A percentile compares a stretch with the other conserved stretches of the same genome.
Evolutionary conservation across 2,113 vertebrate genomes (phyloP).

Genomic region (Salminus brasiliensis): DNA sequence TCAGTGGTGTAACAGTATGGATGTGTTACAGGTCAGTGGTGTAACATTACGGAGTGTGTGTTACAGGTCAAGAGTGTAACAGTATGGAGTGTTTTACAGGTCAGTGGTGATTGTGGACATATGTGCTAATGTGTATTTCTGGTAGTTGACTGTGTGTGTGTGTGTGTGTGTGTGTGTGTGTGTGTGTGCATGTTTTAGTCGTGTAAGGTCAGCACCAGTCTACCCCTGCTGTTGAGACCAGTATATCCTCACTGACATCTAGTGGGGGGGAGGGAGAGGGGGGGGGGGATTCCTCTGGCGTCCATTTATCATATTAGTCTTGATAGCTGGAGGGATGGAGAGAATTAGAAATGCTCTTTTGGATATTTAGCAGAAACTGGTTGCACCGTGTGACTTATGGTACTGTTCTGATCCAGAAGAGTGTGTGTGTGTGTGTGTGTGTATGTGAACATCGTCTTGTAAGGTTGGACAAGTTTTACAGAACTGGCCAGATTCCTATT

Average conservation of each 20-base stretch:
- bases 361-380: constrained; percentile 28
- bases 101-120: not conserved
- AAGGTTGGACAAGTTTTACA: not conserved
- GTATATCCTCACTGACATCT: not conserved
- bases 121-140: not conserved
- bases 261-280: not conserved
- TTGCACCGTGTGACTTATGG: constrained; percentile 17
- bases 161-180: not conserved
- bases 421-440: constrained; percentile 29
- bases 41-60: too few species aligned
- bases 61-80: too few species aligned
- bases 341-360: constrained; percentile 37
- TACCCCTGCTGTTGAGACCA: not conserved
- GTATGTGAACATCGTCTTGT: constrained; percentile 1
- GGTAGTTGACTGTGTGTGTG: too few species aligned
- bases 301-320: not conserved
- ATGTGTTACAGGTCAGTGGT: too few species aligned
- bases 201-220: constrained; percentile 25
- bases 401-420: not conserved
- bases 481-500: not conserved
- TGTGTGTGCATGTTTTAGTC: too few species aligned
- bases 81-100: too few species aligned
- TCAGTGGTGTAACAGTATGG: too few species aligned
- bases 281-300: not conserved
- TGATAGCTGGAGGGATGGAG: constrained; percentile 23